Evolutionary conservation across 2,113 vertebrate species (phyloP).

Genomic region (Anseranas semipalmata): DNA sequence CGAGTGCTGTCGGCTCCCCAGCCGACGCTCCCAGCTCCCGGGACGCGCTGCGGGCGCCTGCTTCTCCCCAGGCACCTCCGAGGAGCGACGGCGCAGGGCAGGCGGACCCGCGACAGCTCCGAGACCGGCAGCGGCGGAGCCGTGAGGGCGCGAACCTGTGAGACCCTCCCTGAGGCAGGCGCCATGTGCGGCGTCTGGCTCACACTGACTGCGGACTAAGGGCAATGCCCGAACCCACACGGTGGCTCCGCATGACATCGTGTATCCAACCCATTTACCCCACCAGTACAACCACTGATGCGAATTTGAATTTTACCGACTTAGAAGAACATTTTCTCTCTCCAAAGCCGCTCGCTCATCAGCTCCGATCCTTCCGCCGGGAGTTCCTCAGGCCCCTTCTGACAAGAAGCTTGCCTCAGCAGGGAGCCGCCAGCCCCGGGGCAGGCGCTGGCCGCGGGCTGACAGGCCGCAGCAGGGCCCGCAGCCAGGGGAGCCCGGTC

Average conservation of each 20-base stretch:
- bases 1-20: neutral
- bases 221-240: neutral
- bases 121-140: fast-evolving
- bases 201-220: neutral
- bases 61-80: fast-evolving
- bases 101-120: fast-evolving
- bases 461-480: neutral
- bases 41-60: fast-evolving
- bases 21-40: neutral
- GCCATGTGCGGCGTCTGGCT: neutral
- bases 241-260: neutral
- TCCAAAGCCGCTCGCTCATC: neutral
- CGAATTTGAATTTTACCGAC: neutral
- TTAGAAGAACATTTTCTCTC: neutral
- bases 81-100: fast-evolving
- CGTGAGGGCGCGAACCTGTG: fast-evolving
- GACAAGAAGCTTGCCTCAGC: neutral
- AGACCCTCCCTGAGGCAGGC: neutral
- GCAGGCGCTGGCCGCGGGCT: neutral
- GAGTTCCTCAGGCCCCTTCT: neutral
- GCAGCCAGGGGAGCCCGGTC: neutral
- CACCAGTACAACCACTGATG: neutral
- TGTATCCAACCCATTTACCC: neutral
- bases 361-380: neutral
- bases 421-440: too few relatives aligned